Evolutionary conservation across 2,113 vertebrate species (phyloP), one percentile per base, ranked within the genome.

Genomic region (Brachyistius frenatus): DNA sequence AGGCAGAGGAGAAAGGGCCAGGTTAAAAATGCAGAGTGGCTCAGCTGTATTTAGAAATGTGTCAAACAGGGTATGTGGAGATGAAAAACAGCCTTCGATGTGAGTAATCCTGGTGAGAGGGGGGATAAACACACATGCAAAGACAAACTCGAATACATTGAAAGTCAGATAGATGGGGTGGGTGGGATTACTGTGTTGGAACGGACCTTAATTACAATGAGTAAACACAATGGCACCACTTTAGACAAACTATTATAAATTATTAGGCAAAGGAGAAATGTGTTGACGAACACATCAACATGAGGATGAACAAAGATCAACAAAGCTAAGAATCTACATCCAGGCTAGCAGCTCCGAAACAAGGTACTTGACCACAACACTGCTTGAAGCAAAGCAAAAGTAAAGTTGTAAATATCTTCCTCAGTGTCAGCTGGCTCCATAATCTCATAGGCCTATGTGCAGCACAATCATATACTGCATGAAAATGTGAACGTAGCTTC

Each of bases 21-120:
- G 46, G 50, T 69, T 81, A 33, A 65, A 88, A 62, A 64, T 31
- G 46, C 9, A 55, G 57, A 52, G 49, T 55, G 63, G 67, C 46
- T 73, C 76, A 84, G 77, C 68, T 89, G 83, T 82, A 90, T 92
- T 89, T 84, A 87, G 76, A 32, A 36, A 65, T 72, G 16, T 87
- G 82, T 88, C 81, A 82, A 86, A 89, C 84, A 86, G 68, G 68
- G 54, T 49, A 71, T 67, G 80, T 63, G 62, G 53, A 78, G 80
- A 90, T 81, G 83, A 90, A 82, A 81, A 76, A 79, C 82, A 83
- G 73, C 58, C 76, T 76, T 76, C 36, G 39, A 74, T 61, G 41
- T 50, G 50, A 79, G 79, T 81, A 81, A 85, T 39, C 46, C 61
- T 80, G 64, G 37, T 58, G 63, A 64, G 68, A 30, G 41, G 50